Evolutionary conservation across 2,888 invertebrate species (phyloP), one percentile per base, ranked within the genome.

Genomic region (Sylvicola cinctus): DNA sequence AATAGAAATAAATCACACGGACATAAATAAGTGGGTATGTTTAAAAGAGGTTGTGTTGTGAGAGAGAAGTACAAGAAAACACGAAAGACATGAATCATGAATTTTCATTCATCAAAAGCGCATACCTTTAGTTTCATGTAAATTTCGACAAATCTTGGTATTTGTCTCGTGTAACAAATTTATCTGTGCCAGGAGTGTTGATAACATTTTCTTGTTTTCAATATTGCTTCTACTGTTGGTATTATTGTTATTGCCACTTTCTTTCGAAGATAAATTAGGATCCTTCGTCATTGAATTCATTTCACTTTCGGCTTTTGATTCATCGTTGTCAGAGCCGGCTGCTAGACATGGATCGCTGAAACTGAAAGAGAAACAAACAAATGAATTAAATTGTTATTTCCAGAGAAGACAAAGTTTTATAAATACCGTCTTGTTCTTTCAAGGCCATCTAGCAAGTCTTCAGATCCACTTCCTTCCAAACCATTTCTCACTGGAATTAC

Each of bases 141-240:
- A 63, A 50, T 80, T 79, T 50, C 73, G 70, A 47, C 68, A 75
- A 48, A 81, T 64, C 61, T 74, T 75, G 44, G 73, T 68, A 55
- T 81, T 80, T 37, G 68, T 66, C 44, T 75, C 70, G 49, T 76
- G 77, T 44, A 81, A 50, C 35, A 69, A 53, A 46, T 68, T 62
- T 42, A 81, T 75, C 60, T 81, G 80, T 46, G 78, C 77, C 41
- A 77, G 65, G 23, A 81, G 60, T 38, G 73, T 52, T 8, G 49
- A 43, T 38, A 58, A 51, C 33, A 57, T 50, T 43, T 56, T 58
- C 39, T 52, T 56, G 38, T 51, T 55, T 31, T 52, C 52, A n/a
- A n/a, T n/a, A n/a, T n/a, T n/a, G n/a, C n/a, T n/a, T n/a, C n/a
- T n/a, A n/a, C n/a, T n/a, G n/a, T n/a, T n/a, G n/a, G n/a, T n/a